Evolutionary conservation across 2,888 invertebrate species (phyloP).

Genomic region (Hypena proboscidalis): DNA sequence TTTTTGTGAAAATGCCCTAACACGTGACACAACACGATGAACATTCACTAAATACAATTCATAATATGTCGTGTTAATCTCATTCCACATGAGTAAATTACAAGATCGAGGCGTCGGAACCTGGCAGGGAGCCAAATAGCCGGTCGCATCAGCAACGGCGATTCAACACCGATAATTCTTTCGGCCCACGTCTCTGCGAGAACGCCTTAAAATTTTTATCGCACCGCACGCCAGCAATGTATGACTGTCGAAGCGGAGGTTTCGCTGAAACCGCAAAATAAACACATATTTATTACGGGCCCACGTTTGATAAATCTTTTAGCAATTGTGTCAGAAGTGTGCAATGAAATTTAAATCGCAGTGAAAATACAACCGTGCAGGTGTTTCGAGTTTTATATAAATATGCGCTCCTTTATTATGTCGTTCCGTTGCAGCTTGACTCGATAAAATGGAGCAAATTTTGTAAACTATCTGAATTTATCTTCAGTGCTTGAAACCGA

Average conservation of each 20-base stretch:
- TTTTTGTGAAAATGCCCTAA: slow-evolving; percentile 19
- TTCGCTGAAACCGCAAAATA: slow-evolving; percentile 15
- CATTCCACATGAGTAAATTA: slow-evolving; percentile 73
- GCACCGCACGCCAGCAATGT: slow-evolving; percentile 36
- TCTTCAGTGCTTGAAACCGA: no score
- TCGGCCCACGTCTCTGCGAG: slow-evolving; percentile 53
- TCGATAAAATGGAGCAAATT: no score
- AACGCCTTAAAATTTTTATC: slow-evolving; percentile 50
- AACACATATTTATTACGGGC: slow-evolving; percentile 3
- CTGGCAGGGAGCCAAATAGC: slow-evolving; percentile 74
- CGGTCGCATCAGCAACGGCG: slow-evolving; percentile 65
- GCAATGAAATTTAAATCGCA: slow-evolving; percentile 7
- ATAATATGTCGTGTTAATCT: slow-evolving; percentile 76
- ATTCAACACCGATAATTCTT: slow-evolving; percentile 68
- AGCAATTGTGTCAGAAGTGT: slow-evolving; percentile 3
- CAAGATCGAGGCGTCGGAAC: slow-evolving; percentile 65
- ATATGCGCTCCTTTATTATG: background rate
- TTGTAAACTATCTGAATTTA: no score
- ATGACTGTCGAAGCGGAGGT: slow-evolving; percentile 16
- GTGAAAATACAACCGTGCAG: background rate
- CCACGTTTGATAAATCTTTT: slow-evolving; percentile 8
- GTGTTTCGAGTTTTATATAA: slow-evolving; percentile 1
- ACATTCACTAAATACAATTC: slow-evolving; percentile 67
- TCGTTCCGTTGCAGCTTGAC: no score
- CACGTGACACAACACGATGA: slow-evolving; percentile 43